Percentiles rank a stretch among this genome's conserved stretches.
These are phyloP conservation scores for Cyphomyrus discorhynchus DNA, from an alignment of 2,113 vertebrate species.

Conservation along the genomic window DNA sequence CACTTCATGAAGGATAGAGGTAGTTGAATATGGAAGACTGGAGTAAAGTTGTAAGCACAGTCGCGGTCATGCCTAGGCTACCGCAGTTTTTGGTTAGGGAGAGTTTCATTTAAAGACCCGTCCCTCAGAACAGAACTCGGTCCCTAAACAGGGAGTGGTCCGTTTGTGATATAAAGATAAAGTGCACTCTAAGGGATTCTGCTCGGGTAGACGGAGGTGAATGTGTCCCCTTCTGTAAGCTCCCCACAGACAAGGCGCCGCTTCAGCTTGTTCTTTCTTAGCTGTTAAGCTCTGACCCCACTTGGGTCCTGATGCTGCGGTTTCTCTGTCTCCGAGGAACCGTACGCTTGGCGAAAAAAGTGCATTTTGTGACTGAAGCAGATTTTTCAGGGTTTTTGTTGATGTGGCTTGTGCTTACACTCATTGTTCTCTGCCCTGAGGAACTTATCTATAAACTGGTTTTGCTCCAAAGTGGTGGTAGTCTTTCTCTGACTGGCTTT, in stretches of 20 bases:
- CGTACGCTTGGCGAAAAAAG: not conserved
- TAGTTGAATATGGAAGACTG: not conserved
- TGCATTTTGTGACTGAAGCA: not conserved
- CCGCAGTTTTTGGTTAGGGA: not conserved
- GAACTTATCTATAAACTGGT: not conserved
- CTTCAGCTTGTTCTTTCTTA: not conserved
- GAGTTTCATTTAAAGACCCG: not conserved
- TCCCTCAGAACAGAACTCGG: not conserved
- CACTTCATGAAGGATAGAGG: not conserved
- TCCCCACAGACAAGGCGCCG: not conserved
- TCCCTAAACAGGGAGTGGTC: not conserved
- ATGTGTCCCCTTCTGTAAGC: not conserved
- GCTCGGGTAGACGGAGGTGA: not conserved
- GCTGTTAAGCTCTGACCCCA: not conserved
- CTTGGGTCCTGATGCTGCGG: not conserved
- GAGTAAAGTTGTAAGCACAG: not conserved
- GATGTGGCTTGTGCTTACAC: not conserved
- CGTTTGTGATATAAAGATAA: not conserved
- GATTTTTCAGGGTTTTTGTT: slow-evolving; percentile 4
- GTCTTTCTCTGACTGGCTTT: not conserved
- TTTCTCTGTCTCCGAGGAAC: not conserved
- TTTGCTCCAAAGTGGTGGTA: slow-evolving; percentile 3
- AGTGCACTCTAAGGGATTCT: not conserved
- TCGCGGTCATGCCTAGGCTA: not conserved
- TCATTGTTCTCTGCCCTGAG: not conserved